Evolutionary conservation across 2,888 invertebrate species (phyloP).

Genomic region (Pachymerium ferrugineum): DNA sequence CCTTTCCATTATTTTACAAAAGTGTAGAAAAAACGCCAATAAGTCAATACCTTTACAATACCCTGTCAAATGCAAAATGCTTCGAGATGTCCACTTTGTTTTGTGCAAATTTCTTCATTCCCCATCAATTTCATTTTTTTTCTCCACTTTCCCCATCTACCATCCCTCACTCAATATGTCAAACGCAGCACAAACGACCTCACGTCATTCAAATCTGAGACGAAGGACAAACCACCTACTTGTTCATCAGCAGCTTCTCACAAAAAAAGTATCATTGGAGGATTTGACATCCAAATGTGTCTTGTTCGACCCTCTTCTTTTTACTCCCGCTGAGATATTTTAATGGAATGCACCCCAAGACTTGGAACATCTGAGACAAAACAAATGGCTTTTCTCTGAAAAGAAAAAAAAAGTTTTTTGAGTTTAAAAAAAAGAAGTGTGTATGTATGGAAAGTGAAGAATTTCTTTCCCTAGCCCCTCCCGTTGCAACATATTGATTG

Average conservation of each 20-base stretch:
- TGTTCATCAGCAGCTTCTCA: background rate
- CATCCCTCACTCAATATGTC: background rate
- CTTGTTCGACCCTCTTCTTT: background rate
- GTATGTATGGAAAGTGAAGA: no score
- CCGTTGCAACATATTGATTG: background rate
- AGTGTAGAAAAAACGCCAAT: background rate
- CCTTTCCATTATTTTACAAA: background rate
- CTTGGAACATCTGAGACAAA: background rate
- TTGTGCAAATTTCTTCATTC: background rate
- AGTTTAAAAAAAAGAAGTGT: background rate
- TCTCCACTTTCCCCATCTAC: background rate
- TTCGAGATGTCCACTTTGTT: background rate
- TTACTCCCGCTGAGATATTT: background rate
- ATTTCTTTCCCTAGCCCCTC: no score
- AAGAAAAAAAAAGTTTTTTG: background rate
- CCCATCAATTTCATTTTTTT: background rate
- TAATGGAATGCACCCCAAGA: background rate
- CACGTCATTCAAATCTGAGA: background rate
- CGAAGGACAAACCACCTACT: background rate
- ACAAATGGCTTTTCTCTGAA: background rate
- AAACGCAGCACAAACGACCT: background rate
- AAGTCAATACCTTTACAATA: background rate
- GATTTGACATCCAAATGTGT: background rate
- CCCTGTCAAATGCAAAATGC: background rate
- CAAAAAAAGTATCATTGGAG: background rate